Base-by-base conservation (phyloP, 2,113 vertebrate species). In the Pavo muticus region DNA sequence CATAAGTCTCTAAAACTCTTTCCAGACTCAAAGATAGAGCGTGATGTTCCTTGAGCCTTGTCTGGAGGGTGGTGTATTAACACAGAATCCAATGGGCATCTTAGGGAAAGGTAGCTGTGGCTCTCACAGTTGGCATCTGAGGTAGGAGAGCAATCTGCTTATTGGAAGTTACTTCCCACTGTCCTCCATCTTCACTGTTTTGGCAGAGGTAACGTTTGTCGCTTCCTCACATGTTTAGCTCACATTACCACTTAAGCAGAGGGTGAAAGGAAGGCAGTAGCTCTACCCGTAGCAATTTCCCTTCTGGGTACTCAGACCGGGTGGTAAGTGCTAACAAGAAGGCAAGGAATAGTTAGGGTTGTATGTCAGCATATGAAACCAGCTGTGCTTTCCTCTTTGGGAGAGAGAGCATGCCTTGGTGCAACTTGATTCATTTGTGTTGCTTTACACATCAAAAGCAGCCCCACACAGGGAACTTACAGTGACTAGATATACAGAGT, bases 1-100 rank as follows among this genome's bases (percentile, higher is more conserved):
- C 91, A 63, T 95, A 96, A 90, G 83, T 85, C 73, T 87, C 85
- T 84, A 39, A 91, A 83, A 93, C 69, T 68, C 73, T 76, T 95
- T 59, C 50, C 56, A 93, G 50, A 50, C 67, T 94, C 86, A 61
- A 42, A 5, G 35, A 72, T 11, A 83, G 92, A 82, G 63, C 61
- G 48, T 30, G 48, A 42, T 52, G 77, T 39, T 91, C 75, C 72
- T 64, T 1, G 0, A 88, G 60, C 52, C 25, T 42, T 75, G 20
- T 42, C 77, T 77, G 93, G 90, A 79, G 59, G 65, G 67, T 40
- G 7, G 15, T 5, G 29, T 5, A 6, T 40, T 17, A 30, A 47
- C 48, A 52, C 25, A 57, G 40, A 92, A 91, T 60, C 39, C 40
- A 32, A 2, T 0, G 17, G 48, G 48, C 45, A 27, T 20, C 50